These are phyloP conservation scores for Cyclophora punctaria DNA, from an alignment of 2,888 invertebrate species.

Conservation along the genomic window DNA sequence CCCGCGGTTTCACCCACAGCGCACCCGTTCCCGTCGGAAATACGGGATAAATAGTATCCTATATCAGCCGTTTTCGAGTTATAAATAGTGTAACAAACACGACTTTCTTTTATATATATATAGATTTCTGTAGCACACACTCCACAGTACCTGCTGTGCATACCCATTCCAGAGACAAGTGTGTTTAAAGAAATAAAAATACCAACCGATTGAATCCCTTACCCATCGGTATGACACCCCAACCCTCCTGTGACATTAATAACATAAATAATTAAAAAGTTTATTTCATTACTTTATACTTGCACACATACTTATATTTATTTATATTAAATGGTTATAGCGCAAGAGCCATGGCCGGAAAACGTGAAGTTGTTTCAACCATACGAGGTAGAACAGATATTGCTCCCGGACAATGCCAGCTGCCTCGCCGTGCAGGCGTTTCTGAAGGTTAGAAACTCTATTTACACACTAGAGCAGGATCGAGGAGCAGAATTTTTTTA, in stretches of 20 bases:
- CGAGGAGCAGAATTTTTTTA: too few relatives aligned
- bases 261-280: neutral
- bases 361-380: constrained; percentile 91
- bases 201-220: too few relatives aligned
- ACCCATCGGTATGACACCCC: too few relatives aligned
- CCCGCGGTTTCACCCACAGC: too few relatives aligned
- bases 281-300: neutral
- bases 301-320: neutral
- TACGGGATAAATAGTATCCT: neutral
- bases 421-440: constrained; percentile 95
- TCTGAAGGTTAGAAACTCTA: constrained; percentile 72
- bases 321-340: constrained; percentile 53
- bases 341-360: constrained; percentile 93
- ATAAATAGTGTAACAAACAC: too few relatives aligned
- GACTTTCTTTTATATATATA: too few relatives aligned
- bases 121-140: neutral
- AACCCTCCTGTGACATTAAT: too few relatives aligned
- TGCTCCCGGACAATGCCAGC: constrained; percentile 94
- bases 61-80: too few relatives aligned
- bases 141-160: too few relatives aligned
- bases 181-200: too few relatives aligned
- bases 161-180: too few relatives aligned
- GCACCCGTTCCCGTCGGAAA: too few relatives aligned
- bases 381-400: constrained; percentile 93
- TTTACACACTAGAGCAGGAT: neutral